phyloP scores from a whole-genome alignment of 2,888 invertebrate species.

The Drosophila atripex region DNA sequence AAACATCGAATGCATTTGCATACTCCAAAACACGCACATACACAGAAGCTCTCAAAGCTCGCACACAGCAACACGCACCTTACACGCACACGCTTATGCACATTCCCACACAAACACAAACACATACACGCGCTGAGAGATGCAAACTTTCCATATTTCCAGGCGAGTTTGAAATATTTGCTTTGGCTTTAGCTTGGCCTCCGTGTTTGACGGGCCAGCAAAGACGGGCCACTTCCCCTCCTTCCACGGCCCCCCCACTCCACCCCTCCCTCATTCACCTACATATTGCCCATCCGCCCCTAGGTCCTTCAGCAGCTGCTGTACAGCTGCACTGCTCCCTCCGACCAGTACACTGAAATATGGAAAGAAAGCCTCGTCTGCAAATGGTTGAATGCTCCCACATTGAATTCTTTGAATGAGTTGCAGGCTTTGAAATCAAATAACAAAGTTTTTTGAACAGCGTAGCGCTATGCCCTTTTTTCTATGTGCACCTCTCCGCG shows the following conservation, averaged over 20 bases:
- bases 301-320: constrained; percentile 13
- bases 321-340: constrained; percentile 16
- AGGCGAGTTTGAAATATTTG: constrained; percentile 68
- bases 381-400: no score
- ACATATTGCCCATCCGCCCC: neutral
- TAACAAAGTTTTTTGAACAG: neutral
- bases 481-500: neutral
- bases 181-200: constrained; percentile 15
- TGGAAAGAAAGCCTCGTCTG: no score
- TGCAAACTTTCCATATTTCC: constrained; percentile 67
- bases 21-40: constrained; percentile 22
- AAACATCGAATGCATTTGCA: constrained; percentile 21
- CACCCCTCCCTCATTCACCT: neutral
- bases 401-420: no score
- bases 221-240: neutral
- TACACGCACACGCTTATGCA: constrained; percentile 25
- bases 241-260: neutral
- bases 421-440: neutral
- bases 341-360: constrained; percentile 3
- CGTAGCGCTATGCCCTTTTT: neutral
- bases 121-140: constrained; percentile 21
- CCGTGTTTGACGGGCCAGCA: constrained; percentile 22
- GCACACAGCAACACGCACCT: constrained; percentile 16
- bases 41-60: constrained; percentile 21
- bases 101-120: no score